Base-by-base conservation (phyloP, 2,888 invertebrate species). In the Gasteruption jaculator region DNA sequence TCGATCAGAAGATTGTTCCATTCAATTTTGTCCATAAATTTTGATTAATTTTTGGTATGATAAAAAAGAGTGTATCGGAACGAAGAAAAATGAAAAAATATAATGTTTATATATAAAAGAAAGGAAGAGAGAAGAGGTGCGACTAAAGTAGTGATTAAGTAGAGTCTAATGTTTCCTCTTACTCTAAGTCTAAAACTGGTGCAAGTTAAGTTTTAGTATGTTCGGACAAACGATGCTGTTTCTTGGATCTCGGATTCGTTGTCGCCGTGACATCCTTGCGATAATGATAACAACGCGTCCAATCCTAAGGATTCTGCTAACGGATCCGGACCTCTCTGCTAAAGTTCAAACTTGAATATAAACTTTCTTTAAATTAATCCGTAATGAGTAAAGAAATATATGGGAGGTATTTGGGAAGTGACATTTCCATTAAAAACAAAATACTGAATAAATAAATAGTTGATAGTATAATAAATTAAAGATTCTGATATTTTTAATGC, bases 211-310 rank as follows among this genome's bases (percentile, higher is more conserved):
- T 38, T 11, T 52, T 64, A 62, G 56, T 60, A 63, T 44, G 60
- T 68, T 59, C 57, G 59, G 51, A 61, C 60, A 59, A 58, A 59
- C 41, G 62, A 58, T 51, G 59, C 52, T 30, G 57, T 54, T 45
- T 67, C 65, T 53, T 65, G 65, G 41, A 63, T 61, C 15, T 63
- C 63, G 41, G 57, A 60, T 36, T 64, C 63, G 22, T 60, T 61
- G 49, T 68, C 67, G 49, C 60, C 62, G 47, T 60, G 63, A 59
- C 63, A 64, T 53, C 60, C 62, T 62, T 65, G 65, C 55, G 63
- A 66, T 61, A 67, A 58, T 49, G 62, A 68, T 59, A 68, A 57
- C 62, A 66, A 64, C 61, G 66, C 65, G 61, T 65, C 68, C 61
- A 64, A 57, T 49, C 62, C 63, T 54, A 60, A 63, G 52, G 60